Conservation (phyloP, 2,888 invertebrate genomes). For the Maniola hyperantus region DNA sequence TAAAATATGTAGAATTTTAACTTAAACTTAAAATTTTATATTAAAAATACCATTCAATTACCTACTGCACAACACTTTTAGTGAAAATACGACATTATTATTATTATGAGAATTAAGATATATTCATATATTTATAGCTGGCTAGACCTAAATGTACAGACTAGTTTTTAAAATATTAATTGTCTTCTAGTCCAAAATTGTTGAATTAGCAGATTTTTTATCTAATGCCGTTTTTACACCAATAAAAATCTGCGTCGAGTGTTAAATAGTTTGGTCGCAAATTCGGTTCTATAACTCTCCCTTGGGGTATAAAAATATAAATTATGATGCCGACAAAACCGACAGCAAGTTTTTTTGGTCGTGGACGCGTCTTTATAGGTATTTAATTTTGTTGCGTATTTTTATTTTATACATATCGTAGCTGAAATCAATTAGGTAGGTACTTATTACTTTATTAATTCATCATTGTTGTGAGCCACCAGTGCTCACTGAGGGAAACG, state of each 20-base stretch:
- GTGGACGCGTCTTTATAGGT: too few species aligned
- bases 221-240: neutral
- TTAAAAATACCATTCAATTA: neutral
- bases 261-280: neutral
- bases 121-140: neutral
- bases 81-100: neutral
- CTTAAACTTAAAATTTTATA: constrained; percentile 3
- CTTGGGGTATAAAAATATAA: too few species aligned
- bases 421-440: too few species aligned
- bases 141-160: constrained; percentile 7
- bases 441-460: too few species aligned
- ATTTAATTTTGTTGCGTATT: neutral
- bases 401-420: too few species aligned
- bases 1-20: neutral
- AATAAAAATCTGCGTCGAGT: neutral
- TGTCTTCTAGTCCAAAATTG: constrained; percentile 2
- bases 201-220: neutral
- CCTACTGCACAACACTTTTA: constrained; percentile 7
- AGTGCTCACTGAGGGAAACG: too few species aligned
- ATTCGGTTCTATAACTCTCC: too few species aligned
- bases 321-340: too few species aligned
- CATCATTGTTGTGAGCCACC: too few species aligned
- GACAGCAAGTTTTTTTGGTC: too few species aligned
- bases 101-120: neutral
- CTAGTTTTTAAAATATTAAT: neutral